Evolutionary conservation across 2,113 vertebrate species (phyloP).

Genomic region (Melanotaenia duboulayi): DNA sequence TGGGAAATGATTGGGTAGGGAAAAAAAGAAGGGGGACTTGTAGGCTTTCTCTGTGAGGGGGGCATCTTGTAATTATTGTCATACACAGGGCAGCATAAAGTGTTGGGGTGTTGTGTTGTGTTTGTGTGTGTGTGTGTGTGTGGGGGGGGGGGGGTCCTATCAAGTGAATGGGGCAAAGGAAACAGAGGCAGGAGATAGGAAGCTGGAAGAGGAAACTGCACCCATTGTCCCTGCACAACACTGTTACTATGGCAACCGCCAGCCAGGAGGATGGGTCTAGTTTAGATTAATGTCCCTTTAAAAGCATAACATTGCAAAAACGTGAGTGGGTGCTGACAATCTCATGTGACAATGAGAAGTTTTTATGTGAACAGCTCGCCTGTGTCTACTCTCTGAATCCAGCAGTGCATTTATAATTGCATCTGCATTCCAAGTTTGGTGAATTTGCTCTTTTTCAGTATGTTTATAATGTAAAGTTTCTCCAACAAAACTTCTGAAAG

Average conservation of each 20-base stretch:
- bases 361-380: not conserved
- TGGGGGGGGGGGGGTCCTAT: conserved; percentile 71
- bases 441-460: no score
- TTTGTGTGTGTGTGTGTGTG: conserved; percentile 28
- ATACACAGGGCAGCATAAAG: conserved; percentile 60
- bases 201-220: conserved; percentile 87
- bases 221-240: conserved; percentile 87
- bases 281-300: conserved; percentile 46
- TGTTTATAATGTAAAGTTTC: not conserved
- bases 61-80: conserved; percentile 65
- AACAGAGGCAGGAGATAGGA: conserved; percentile 87
- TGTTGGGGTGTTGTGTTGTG: conserved; percentile 27
- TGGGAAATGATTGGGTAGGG: conserved; percentile 81
- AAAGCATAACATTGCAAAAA: conserved; percentile 25
- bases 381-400: not conserved
- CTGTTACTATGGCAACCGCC: conserved; percentile 80
- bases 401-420: no score
- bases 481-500: no score
- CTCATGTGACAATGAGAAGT: not conserved
- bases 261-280: conserved; percentile 41
- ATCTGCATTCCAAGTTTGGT: no score
- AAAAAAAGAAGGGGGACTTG: conserved; percentile 29
- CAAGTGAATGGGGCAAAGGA: conserved; percentile 84
- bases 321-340: conserved; percentile 6
- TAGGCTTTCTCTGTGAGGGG: conserved; percentile 35